These are phyloP conservation scores for Lumbricus terrestris DNA, from an alignment of 2,888 invertebrate genomes.

Conservation along the genomic window DNA sequence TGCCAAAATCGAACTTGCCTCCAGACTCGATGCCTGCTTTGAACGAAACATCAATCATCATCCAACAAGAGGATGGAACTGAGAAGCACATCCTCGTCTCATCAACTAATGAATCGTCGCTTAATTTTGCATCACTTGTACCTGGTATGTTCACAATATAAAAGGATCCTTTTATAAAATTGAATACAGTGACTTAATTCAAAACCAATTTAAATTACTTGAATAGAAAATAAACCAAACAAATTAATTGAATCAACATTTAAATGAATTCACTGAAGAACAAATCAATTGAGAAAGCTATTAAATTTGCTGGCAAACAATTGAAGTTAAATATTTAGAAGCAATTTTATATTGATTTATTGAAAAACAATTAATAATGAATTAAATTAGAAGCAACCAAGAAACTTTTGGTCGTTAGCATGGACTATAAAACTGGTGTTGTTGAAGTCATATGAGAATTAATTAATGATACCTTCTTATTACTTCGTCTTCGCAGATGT, in stretches of 20 bases:
- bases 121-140: neutral
- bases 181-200: neutral
- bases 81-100: slow-evolving; percentile 27
- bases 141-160: neutral
- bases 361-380: neutral
- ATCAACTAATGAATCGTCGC: neutral
- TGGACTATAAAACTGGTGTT: neutral
- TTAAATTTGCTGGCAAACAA: neutral
- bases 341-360: neutral
- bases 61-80: slow-evolving; percentile 32
- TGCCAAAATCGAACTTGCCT: neutral
- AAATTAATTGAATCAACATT: neutral
- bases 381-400: neutral
- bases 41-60: slow-evolving; percentile 18
- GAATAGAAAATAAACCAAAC: neutral
- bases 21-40: neutral
- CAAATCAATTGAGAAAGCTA: neutral
- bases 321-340: neutral
- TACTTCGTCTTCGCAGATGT: neutral
- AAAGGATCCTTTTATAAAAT: neutral
- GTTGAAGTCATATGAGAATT: neutral
- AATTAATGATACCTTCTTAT: neutral
- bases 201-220: neutral
- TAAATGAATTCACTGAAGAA: neutral
- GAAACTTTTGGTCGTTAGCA: neutral